Evolutionary conservation across 92 coral and sea anemone species (phyloP).

Genomic region (Virgularia gustaviana): DNA sequence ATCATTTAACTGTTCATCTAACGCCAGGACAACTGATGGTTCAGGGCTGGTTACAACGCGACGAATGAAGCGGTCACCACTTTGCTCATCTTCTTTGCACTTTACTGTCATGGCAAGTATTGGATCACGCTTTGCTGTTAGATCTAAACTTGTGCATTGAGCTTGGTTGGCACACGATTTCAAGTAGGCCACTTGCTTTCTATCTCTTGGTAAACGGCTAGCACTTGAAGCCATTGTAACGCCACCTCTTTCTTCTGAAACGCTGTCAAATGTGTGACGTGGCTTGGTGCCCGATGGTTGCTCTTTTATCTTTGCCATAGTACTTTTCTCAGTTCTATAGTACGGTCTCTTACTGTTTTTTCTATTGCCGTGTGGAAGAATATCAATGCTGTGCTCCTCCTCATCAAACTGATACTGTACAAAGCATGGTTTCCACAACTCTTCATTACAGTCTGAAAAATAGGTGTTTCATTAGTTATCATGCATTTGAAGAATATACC

Average conservation of each 20-base stretch:
- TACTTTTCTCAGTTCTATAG: not conserved
- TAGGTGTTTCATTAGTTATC: no score
- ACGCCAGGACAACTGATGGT: not conserved
- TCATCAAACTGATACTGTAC: not conserved
- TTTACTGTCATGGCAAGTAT: not conserved
- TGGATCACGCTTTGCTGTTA: not conserved
- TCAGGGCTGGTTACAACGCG: constrained; percentile 2
- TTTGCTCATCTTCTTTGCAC: constrained; percentile 3
- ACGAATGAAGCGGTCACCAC: not conserved
- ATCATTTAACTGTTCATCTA: not conserved
- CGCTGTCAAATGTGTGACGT: not conserved
- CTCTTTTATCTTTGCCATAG: not conserved
- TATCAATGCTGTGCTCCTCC: not conserved
- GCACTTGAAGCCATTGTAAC: not conserved
- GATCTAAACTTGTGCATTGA: not conserved
- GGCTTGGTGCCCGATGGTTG: not conserved
- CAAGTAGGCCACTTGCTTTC: not conserved
- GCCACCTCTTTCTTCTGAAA: not conserved
- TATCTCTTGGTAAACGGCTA: not conserved
- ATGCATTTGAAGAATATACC: no score
- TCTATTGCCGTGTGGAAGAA: not conserved
- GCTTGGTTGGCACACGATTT: not conserved
- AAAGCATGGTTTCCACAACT: no score
- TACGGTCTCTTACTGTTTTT: not conserved
- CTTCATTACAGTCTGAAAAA: no score